phyloP scores from a whole-genome alignment of 1,140 invertebrate genomes.

The Drosophila mauritiana region DNA sequence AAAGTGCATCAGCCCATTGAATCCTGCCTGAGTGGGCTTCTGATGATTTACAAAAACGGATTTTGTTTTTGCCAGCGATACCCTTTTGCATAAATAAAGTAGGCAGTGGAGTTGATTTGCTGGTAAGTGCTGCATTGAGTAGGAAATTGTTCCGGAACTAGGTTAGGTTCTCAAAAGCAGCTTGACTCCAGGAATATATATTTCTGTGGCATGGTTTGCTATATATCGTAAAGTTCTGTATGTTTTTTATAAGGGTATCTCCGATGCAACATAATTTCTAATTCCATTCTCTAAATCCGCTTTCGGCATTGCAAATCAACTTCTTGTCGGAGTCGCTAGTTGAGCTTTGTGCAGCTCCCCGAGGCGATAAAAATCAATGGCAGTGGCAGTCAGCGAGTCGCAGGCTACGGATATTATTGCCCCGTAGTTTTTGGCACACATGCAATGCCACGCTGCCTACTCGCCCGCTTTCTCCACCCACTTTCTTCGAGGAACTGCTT shows the following conservation, averaged over 20 bases:
- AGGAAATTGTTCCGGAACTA: constrained; percentile 8
- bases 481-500: not conserved
- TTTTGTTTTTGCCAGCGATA: constrained; percentile 28
- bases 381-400: constrained; percentile 49
- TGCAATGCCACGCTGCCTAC: constrained; percentile 45
- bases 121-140: not conserved
- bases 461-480: not conserved
- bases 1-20: constrained; percentile 61
- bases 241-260: constrained; percentile 15
- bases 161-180: not conserved
- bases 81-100: constrained; percentile 38
- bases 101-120: constrained; percentile 22
- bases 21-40: constrained; percentile 51
- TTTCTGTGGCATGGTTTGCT: too few species aligned
- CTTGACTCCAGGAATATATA: not conserved
- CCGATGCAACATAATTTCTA: not conserved
- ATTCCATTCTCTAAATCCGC: not conserved
- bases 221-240: too few species aligned
- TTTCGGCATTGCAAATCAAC: constrained; percentile 42
- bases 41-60: constrained; percentile 69
- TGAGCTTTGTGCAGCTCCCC: constrained; percentile 21
- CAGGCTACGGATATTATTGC: constrained; percentile 44
- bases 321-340: constrained; percentile 39
- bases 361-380: constrained; percentile 72
- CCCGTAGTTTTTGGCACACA: constrained; percentile 63